These are phyloP conservation scores for Dreissena rostriformis DNA, from an alignment of 1,140 invertebrate genomes.

Conservation along the genomic window DNA sequence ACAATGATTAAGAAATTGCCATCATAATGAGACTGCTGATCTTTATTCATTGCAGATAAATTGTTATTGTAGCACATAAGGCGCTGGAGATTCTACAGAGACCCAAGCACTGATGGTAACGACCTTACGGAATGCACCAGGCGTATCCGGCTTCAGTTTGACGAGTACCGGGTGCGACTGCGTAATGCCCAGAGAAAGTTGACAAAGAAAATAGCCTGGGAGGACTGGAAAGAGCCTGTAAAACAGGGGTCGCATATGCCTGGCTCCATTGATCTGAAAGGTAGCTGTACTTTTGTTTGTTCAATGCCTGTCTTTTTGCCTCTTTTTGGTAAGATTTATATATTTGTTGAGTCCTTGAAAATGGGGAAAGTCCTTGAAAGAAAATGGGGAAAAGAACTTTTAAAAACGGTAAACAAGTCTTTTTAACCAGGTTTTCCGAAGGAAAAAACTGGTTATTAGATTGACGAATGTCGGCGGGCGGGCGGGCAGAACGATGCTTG, in stretches of 20 bases:
- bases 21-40: not conserved
- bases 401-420: no score
- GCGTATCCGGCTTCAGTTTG: slow-evolving; percentile 30
- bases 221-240: slow-evolving; percentile 16
- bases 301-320: slow-evolving; percentile 11
- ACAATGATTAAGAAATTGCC: not conserved
- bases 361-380: not conserved
- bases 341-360: not conserved
- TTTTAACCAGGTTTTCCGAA: no score
- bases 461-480: no score
- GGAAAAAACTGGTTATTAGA: no score
- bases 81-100: not conserved
- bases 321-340: not conserved
- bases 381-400: no score
- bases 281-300: slow-evolving; percentile 3
- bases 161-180: slow-evolving; percentile 14
- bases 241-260: slow-evolving; percentile 38
- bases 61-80: slow-evolving; percentile 3
- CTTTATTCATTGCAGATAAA: not conserved
- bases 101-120: not conserved
- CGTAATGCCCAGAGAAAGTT: slow-evolving; percentile 25
- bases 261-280: slow-evolving; percentile 28
- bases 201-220: not conserved
- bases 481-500: no score
- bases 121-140: not conserved